Base-by-base conservation (phyloP, 2,113 vertebrate species). In the Dicaeum eximium region DNA sequence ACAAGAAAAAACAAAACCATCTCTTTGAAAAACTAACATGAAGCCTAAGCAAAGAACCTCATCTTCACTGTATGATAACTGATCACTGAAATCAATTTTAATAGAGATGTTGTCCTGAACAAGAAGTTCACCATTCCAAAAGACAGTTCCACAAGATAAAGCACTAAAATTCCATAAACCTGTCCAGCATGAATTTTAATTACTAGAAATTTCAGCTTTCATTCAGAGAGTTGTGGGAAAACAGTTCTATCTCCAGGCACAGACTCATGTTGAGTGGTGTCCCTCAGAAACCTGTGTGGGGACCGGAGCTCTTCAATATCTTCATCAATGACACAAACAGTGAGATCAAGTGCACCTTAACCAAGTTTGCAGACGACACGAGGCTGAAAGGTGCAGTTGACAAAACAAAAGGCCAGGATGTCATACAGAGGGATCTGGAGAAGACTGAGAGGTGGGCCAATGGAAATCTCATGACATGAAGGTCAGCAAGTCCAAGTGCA, bases 221-320 rank as follows among this genome's bases (percentile, higher is more conserved):
- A 37, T 27, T 74, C 28, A 40, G 11, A 47, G 38, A 31, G 38
- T 5, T 53, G 45, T 35, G 21, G 61, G 7, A 24, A 74, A 30
- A n/a, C 10, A n/a, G 61, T 16, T 60, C 45, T 30, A 40, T 22
- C 24, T 31, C 38, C 53, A 67, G 45, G 24, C 21, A 58, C 0
- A 25, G 45, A 25, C 11, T 0, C 0, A 10, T 18, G 53, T 15
- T 18, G n/a, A 67, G 20, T 2, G 24, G 21, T 27, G 38, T 27
- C n/a, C 53, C 69, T 47, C 30, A 60, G 53, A n/a, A 51, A 45
- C 27, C 30, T 18, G 37, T 17, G 45, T 24, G 21, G 13, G 30
- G 24, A 60, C 8, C 0, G 0, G 5, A 8, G 38, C 16, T 8
- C 30, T 47, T 38, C n/a, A 35, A 0, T 18, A 30, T 7, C 45